A percentile compares a stretch with the other conserved stretches of the same genome.
phyloP scores from a whole-genome alignment of 2,797 vertebrate genomes.

The Tolypeutes matacus region DNA sequence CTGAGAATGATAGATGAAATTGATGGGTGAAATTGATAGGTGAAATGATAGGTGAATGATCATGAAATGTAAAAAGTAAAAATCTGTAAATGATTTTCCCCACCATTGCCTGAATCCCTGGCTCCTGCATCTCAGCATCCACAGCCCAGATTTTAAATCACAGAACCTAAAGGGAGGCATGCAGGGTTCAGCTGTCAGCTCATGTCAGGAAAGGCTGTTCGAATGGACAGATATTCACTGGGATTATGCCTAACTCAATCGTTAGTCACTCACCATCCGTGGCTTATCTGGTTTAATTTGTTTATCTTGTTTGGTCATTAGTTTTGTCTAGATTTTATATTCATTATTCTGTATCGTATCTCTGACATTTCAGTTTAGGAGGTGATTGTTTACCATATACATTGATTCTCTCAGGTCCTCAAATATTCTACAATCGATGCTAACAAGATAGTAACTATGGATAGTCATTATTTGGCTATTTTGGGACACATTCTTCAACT shows the following conservation, averaged over 20 bases:
- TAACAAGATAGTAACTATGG: constrained; percentile 84
- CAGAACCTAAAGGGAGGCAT: neutral
- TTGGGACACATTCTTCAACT: constrained; percentile 79
- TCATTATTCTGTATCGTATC: constrained; percentile 80
- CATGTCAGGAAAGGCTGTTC: neutral
- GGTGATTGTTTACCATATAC: constrained; percentile 82
- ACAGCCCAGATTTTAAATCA: constrained; percentile 3
- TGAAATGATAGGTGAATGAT: neutral
- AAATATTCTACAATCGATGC: constrained; percentile 81
- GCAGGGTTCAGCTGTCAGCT: constrained; percentile 42
- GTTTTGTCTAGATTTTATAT: constrained; percentile 80
- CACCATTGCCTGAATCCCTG: neutral
- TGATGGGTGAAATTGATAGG: too few relatives aligned
- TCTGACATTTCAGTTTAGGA: constrained; percentile 86
- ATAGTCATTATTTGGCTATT: constrained; percentile 84
- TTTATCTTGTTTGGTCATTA: constrained; percentile 84
- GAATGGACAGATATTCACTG: constrained; percentile 66
- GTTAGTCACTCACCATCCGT: constrained; percentile 68
- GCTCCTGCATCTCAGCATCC: neutral
- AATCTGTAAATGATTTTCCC: constrained; percentile 39
- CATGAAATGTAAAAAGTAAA: neutral
- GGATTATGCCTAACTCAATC: constrained; percentile 55
- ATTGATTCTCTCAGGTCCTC: constrained; percentile 81
- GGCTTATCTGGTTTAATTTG: constrained; percentile 79
- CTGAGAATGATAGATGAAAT: neutral